Conservation (phyloP, 2,888 invertebrate genomes). For the Phaonia tiefii region DNA sequence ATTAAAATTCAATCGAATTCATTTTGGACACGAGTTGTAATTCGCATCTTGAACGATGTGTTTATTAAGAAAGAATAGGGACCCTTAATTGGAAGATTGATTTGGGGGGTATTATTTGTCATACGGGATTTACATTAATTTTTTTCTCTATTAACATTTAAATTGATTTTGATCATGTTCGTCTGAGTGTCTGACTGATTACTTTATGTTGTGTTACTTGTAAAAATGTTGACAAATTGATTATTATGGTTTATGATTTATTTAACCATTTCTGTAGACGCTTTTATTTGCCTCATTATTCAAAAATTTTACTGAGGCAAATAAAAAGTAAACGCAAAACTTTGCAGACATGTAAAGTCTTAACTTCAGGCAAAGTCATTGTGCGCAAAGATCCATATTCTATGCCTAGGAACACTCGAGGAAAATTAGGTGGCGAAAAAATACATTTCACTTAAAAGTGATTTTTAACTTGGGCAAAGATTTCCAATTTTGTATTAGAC, state of each 20-base stretch:
- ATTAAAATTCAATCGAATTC: neutral
- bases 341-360: neutral
- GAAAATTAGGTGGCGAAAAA: no score
- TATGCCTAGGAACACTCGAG: neutral
- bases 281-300: neutral
- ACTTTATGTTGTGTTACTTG: no score
- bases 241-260: neutral
- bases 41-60: neutral
- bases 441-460: no score
- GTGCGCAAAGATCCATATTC: neutral
- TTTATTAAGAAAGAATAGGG: neutral
- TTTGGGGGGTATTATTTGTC: neutral
- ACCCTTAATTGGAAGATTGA: neutral
- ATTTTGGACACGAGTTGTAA: neutral
- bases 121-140: neutral
- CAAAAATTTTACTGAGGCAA: neutral
- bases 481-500: no score
- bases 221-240: neutral
- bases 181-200: no score
- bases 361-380: neutral
- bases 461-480: no score
- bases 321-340: slow-evolving; percentile 11
- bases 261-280: neutral
- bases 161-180: no score
- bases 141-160: no score